These are phyloP conservation scores for Mus spicilegus DNA, from an alignment of 2,113 vertebrate genomes.

Conservation along the genomic window DNA sequence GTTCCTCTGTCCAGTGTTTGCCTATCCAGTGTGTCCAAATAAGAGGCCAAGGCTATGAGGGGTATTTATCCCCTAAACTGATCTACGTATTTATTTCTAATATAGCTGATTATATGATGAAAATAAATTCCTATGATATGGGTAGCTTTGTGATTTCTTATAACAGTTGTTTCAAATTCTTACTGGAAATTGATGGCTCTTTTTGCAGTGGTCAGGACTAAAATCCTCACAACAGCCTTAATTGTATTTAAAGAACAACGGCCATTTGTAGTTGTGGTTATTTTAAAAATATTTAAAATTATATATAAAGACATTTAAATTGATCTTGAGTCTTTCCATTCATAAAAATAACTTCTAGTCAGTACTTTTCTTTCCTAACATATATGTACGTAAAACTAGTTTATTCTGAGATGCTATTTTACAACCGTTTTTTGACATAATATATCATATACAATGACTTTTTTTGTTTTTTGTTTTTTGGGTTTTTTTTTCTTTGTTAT, in stretches of 20 bases:
- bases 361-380: neutral
- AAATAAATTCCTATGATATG: slow-evolving; percentile 40
- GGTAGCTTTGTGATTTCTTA: neutral
- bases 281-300: slow-evolving; percentile 46
- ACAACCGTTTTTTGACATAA: neutral
- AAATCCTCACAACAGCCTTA: neutral
- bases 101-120: neutral
- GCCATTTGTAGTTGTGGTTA: neutral
- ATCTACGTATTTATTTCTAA: slow-evolving; percentile 33
- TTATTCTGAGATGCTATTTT: neutral
- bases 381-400: neutral
- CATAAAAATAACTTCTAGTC: neutral
- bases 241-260: slow-evolving; percentile 8
- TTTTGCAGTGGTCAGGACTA: neutral
- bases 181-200: neutral
- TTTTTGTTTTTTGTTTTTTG: no score
- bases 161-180: slow-evolving; percentile 40
- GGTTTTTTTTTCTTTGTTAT: no score
- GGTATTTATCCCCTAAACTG: neutral
- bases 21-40: neutral
- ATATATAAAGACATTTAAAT: neutral
- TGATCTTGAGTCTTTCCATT: slow-evolving; percentile 10
- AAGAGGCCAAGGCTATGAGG: neutral
- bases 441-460: no score
- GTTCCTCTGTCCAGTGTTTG: slow-evolving; percentile 37